Evolutionary conservation across 2,113 vertebrate genomes (phyloP).

Genomic region (Rhombomys opimus): DNA sequence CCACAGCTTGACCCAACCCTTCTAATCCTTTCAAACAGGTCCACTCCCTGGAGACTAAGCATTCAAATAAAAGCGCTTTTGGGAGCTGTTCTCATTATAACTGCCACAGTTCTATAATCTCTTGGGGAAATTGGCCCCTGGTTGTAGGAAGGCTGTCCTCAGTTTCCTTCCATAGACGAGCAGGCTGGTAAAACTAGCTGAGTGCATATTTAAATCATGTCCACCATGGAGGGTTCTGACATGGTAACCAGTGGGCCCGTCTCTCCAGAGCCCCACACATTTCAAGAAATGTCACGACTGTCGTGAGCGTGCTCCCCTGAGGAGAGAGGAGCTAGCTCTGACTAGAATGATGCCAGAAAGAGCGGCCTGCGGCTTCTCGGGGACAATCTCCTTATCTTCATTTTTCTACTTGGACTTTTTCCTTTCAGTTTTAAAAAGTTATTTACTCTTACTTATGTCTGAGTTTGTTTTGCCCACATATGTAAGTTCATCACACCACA

Average conservation of each 20-base stretch:
- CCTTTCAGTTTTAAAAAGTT: neutral
- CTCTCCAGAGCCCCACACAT: neutral
- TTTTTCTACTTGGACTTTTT: neutral
- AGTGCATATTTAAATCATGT: neutral
- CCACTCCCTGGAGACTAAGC: neutral
- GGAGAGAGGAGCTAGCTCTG: neutral
- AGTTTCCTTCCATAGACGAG: neutral
- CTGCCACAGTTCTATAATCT: neutral
- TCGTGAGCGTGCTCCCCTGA: neutral
- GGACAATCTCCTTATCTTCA: neutral
- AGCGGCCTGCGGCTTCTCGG: neutral
- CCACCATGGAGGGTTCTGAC: neutral
- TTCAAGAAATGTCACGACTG: fast-evolving
- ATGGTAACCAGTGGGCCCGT: no score
- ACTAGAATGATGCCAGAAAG: no score
- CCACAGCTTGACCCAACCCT: neutral
- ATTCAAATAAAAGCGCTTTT: neutral
- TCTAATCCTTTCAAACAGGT: neutral
- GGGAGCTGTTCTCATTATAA: neutral
- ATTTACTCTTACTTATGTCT: neutral
- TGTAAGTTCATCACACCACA: neutral
- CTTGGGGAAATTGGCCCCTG: no score
- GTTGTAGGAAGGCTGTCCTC: neutral
- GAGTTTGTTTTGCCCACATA: neutral
- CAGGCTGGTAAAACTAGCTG: neutral